Conservation (phyloP, 1,140 invertebrate species). For the Charaxes varanes region DNA sequence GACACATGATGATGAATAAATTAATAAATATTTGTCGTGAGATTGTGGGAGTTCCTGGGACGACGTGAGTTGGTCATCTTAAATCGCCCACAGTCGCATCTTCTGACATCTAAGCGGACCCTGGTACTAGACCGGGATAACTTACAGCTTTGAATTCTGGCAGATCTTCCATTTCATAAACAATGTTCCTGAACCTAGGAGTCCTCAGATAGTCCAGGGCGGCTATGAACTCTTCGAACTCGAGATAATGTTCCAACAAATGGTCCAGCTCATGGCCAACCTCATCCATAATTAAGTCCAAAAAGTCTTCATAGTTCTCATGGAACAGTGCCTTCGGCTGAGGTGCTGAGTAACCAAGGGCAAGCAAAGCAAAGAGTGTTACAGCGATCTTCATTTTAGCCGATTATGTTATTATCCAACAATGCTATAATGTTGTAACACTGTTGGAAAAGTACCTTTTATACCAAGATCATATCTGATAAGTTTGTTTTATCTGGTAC, state of each 20-base stretch:
- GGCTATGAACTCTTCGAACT: constrained; percentile 45
- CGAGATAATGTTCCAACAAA: constrained; percentile 32
- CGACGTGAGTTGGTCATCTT: no score
- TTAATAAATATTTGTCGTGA: no score
- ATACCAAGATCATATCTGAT: constrained; percentile 8
- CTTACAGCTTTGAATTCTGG: constrained; percentile 60
- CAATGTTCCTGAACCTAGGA: constrained; percentile 39
- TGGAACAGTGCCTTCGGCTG: constrained; percentile 53
- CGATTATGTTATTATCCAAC: neutral
- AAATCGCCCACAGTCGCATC: no score
- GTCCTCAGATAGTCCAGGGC: constrained; percentile 37
- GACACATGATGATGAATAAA: no score
- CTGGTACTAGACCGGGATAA: no score
- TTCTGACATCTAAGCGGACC: no score
- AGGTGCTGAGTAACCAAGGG: constrained; percentile 37
- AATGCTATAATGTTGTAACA: neutral
- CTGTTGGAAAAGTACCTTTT: no score
- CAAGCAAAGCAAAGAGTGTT: constrained; percentile 32
- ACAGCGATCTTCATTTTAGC: constrained; percentile 43
- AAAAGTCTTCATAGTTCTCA: constrained; percentile 54
- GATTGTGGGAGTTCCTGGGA: no score
- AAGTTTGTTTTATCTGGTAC: constrained; percentile 14
- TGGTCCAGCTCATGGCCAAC: constrained; percentile 28
- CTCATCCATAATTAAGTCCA: constrained; percentile 37
- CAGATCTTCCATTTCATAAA: constrained; percentile 56